Conservation (phyloP, 2,888 invertebrate species). For the Eumacrocentrus americanus region DNA sequence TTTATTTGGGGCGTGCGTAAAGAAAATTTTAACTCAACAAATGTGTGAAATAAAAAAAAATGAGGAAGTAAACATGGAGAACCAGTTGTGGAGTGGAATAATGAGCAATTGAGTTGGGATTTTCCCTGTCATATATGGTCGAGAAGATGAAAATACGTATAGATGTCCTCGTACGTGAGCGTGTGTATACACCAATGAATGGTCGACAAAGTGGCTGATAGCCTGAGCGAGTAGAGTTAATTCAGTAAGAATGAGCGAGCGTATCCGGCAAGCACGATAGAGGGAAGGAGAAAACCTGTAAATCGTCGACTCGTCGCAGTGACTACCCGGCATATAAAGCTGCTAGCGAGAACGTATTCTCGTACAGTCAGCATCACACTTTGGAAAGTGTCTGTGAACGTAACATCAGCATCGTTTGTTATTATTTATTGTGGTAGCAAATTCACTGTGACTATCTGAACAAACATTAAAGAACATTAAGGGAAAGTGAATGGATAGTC, state of each 20-base stretch:
- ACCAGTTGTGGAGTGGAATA: no score
- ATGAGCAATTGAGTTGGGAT: no score
- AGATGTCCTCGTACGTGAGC: not conserved
- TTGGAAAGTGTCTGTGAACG: constrained; percentile 24
- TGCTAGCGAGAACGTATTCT: constrained; percentile 25
- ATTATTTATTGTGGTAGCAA: not conserved
- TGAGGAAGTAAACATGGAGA: no score
- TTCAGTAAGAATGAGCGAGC: constrained; percentile 14
- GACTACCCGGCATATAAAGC: constrained; percentile 35
- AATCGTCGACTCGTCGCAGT: constrained; percentile 14
- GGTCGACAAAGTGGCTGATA: not conserved
- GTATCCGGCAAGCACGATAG: not conserved
- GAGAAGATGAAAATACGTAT: constrained; percentile 3
- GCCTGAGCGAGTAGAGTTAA: not conserved
- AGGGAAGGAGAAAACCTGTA: constrained; percentile 26
- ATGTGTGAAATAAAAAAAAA: not conserved
- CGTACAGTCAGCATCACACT: constrained; percentile 34
- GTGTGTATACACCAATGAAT: constrained; percentile 5
- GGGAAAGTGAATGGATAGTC: no score
- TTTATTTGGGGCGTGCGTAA: not conserved
- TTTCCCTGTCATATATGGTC: constrained; percentile 29
- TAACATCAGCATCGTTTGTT: not conserved
- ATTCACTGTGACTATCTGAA: not conserved
- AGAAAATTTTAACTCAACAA: not conserved
- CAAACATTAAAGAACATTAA: no score